These are phyloP conservation scores for Diaphora mendica DNA, from an alignment of 2,888 invertebrate species.

Conservation along the genomic window DNA sequence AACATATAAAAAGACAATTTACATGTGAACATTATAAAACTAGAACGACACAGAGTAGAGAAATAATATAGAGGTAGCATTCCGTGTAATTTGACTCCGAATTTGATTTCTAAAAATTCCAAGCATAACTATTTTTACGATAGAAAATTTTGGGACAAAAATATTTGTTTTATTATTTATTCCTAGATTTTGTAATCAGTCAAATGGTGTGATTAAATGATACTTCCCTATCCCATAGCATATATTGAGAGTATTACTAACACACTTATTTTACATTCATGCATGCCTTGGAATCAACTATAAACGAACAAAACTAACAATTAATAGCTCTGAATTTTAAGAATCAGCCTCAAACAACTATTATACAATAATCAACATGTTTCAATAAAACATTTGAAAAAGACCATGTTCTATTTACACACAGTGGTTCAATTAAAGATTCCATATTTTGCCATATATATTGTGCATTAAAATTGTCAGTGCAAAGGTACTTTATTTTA, in stretches of 20 bases:
- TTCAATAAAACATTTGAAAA: not conserved
- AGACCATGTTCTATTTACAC: not conserved
- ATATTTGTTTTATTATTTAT: not conserved
- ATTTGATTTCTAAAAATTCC: not conserved
- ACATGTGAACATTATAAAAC: conserved; percentile 47
- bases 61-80: conserved; percentile 57
- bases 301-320: not conserved
- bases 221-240: not conserved
- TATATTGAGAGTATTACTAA: conserved; percentile 5
- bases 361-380: not conserved
- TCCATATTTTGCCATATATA: not conserved
- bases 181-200: too few relatives aligned
- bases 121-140: not conserved
- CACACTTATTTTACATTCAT: conserved; percentile 6
- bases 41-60: conserved; percentile 64
- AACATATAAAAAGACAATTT: conserved; percentile 52
- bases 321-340: not conserved
- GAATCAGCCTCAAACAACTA: not conserved
- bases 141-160: not conserved
- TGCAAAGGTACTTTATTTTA: not conserved
- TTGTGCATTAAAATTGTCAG: not conserved
- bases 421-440: not conserved
- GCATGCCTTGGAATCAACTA: conserved; percentile 11
- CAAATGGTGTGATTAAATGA: not conserved
- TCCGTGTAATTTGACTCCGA: not conserved